Conservation (phyloP, 2,797 vertebrate species). For the Gastrophryne carolinensis region DNA sequence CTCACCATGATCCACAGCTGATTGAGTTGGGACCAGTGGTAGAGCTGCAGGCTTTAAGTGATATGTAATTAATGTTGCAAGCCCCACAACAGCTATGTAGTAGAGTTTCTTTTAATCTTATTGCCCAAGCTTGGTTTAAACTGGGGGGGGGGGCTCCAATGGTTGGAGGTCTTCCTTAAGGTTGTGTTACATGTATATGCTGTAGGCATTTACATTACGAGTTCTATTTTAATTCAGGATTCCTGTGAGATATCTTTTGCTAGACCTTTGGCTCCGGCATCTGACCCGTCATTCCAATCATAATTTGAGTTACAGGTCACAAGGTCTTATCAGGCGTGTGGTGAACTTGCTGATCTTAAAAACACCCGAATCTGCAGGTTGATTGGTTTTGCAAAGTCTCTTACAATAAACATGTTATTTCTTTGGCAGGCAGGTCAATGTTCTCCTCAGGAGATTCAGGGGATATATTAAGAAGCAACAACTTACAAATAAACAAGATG, state of each 20-base stretch:
- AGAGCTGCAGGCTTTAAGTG: too few relatives aligned
- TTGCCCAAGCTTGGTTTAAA: too few relatives aligned
- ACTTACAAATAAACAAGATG: conserved; percentile 12
- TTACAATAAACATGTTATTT: conserved; percentile 29
- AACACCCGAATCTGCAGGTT: conserved; percentile 8
- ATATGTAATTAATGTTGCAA: too few relatives aligned
- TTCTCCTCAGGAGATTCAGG: not conserved
- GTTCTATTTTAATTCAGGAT: too few relatives aligned
- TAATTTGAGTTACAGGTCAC: not conserved
- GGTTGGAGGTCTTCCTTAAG: too few relatives aligned
- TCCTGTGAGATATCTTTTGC: not conserved
- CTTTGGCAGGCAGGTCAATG: not conserved
- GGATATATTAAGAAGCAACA: conserved; percentile 31
- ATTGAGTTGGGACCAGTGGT: too few relatives aligned
- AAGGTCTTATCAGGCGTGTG: not conserved
- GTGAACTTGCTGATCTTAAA: not conserved
- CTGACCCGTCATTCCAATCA: not conserved
- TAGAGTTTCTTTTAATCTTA: too few relatives aligned
- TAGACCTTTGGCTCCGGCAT: not conserved
- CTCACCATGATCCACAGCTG: too few relatives aligned
- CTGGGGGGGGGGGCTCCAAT: too few relatives aligned
- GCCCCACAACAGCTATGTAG: too few relatives aligned
- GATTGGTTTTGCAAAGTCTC: conserved; percentile 14
- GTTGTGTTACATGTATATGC: too few relatives aligned
- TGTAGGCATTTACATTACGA: too few relatives aligned